phyloP scores from a whole-genome alignment of 2,113 vertebrate species.

The Sardina pilchardus region DNA sequence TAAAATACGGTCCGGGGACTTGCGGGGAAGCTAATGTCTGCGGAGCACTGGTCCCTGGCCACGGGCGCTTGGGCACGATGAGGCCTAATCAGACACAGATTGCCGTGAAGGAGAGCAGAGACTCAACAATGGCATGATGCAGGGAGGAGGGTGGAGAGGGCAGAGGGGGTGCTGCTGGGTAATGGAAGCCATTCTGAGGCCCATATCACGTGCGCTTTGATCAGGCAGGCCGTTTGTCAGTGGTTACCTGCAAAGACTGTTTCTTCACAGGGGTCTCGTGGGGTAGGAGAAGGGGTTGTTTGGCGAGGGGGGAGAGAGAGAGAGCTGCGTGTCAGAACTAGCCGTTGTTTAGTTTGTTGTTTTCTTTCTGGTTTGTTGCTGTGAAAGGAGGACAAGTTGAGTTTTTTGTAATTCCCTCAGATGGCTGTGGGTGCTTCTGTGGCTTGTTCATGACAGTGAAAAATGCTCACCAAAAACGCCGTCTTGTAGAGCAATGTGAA shows the following conservation, averaged over 20 bases:
- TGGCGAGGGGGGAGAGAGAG: background rate
- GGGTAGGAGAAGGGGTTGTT: background rate
- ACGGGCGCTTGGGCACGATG: constrained; percentile 70
- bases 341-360: background rate
- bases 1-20: constrained; percentile 71
- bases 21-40: constrained; percentile 74
- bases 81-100: constrained; percentile 84
- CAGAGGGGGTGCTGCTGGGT: constrained; percentile 34
- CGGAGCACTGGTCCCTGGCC: constrained; percentile 74
- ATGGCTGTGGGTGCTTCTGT: background rate
- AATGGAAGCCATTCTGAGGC: constrained; percentile 80
- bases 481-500: background rate
- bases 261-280: constrained; percentile 50
- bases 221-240: constrained; percentile 54
- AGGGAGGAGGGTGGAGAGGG: constrained; percentile 54
- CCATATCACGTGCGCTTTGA: constrained; percentile 77
- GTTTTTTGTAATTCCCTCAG: background rate
- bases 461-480: background rate
- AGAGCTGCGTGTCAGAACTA: background rate
- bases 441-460: background rate
- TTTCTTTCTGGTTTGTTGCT: background rate
- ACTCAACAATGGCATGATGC: constrained; percentile 65
- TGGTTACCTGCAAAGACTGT: constrained; percentile 73
- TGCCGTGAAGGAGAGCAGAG: constrained; percentile 73
- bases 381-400: background rate